Base-by-base conservation (phyloP, 2,888 invertebrate species). In the Harpalus rufipes region DNA sequence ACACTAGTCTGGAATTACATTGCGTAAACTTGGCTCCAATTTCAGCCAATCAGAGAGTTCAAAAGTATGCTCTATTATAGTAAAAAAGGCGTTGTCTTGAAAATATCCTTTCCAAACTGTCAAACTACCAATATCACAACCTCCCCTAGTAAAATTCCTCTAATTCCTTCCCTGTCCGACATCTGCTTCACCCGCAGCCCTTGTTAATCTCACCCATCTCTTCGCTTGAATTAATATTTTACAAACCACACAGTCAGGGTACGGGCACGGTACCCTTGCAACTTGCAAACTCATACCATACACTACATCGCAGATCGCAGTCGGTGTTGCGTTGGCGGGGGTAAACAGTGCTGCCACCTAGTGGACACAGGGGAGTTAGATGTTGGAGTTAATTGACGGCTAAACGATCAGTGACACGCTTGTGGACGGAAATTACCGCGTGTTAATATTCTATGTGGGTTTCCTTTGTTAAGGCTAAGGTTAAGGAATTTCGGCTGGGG, bases 331-430 rank as follows among this genome's bases (percentile, higher is more conserved):
- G 21, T 21, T n/a, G 32, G 68, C 14, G 14, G 41, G 72, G 72
- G 44, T 44, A 16, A 41, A 14, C 41, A 68, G 7, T 44, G 72
- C 72, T 44, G 72, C 16, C 18, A 12, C 44, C 44, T 44, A 18
- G 44, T 44, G 72, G 72, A 74, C 72, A 74, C 56, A 7, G 18
- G 44, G 72, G 72, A 74, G 16, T 44, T 74, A 74, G 72, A 74
- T 74, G 72, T 74, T 16, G 51, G 72, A 74, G 72, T 78, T 78
- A 78, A 78, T 78, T 78, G 78, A 78, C 78, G 59, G 18, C 25
- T 78, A 78, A 78, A 78, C 78, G 78, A 78, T 78, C 58, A 44
- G 78, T 78, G 78, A 78, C 78, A 78, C 78, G 56, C 16, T 78
- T 78, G 16, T 8, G 32, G 32, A 14, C 12, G 58, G 78, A 58